Evolutionary conservation across 2,888 invertebrate genomes (phyloP).

Genomic region (Melangyna quadrimaculata): DNA sequence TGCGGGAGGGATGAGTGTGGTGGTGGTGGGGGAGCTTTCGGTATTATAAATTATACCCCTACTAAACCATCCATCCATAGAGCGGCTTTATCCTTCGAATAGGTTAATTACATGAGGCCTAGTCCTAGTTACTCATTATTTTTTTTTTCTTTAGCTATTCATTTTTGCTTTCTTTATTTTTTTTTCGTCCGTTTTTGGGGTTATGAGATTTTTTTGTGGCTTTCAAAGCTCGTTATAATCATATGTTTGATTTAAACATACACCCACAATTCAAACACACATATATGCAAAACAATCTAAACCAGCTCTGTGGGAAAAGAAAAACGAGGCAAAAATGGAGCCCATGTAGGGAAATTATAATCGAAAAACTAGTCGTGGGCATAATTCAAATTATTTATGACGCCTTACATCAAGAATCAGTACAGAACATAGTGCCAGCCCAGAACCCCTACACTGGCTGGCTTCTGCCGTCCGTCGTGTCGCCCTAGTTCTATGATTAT

Average conservation of each 20-base stretch:
- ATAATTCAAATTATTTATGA: slow-evolving; percentile 66
- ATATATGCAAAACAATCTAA: neutral
- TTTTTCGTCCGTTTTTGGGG: neutral
- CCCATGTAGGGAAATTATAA: slow-evolving; percentile 2
- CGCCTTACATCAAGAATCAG: slow-evolving; percentile 7
- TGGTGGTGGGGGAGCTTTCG: neutral
- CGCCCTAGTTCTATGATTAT: slow-evolving; percentile 43
- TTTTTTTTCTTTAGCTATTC: slow-evolving; percentile 25
- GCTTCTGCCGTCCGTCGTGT: neutral
- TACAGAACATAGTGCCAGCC: slow-evolving; percentile 23
- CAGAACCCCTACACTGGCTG: slow-evolving; percentile 5
- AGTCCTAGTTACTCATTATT: slow-evolving; percentile 63
- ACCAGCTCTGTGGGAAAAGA: neutral
- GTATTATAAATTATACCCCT: slow-evolving; percentile 21
- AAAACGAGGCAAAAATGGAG: neutral
- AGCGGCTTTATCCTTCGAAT: slow-evolving; percentile 31
- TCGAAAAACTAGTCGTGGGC: slow-evolving; percentile 56
- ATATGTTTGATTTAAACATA: slow-evolving; percentile 28
- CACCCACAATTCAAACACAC: neutral
- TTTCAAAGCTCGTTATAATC: slow-evolving; percentile 19
- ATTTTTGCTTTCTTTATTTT: neutral
- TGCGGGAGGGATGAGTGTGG: neutral
- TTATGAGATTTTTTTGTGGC: slow-evolving; percentile 29
- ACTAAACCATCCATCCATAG: slow-evolving; percentile 29
- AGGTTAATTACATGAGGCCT: slow-evolving; percentile 54